phyloP scores from a whole-genome alignment of 2,888 invertebrate genomes.

The Linnaemya tessellans region DNA sequence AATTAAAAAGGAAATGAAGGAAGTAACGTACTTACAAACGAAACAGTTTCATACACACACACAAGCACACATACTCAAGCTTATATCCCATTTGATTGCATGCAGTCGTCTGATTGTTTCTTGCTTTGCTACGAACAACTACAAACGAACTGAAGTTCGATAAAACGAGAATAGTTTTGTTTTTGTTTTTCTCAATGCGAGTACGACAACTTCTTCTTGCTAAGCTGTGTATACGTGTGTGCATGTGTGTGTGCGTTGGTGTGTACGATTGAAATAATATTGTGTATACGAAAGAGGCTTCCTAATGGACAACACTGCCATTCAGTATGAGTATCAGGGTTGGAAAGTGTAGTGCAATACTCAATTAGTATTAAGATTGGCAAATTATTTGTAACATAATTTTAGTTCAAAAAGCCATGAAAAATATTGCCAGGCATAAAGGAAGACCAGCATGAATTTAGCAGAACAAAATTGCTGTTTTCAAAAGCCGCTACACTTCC shows the following conservation, averaged over 20 bases:
- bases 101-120: slow-evolving; percentile 18
- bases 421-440: too few species aligned
- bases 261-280: slow-evolving; percentile 35
- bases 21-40: slow-evolving; percentile 60
- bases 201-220: background rate
- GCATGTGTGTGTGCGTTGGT: background rate
- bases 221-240: background rate
- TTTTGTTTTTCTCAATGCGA: slow-evolving; percentile 29
- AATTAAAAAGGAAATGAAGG: slow-evolving; percentile 48
- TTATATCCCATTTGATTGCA: slow-evolving; percentile 37
- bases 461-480: too few species aligned
- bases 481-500: too few species aligned
- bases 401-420: too few species aligned
- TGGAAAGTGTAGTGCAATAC: background rate
- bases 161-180: slow-evolving; percentile 42
- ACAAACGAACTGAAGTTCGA: slow-evolving; percentile 15
- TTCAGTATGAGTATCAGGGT: background rate
- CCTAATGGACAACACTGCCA: background rate
- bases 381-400: too few species aligned
- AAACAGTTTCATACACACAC: slow-evolving; percentile 13
- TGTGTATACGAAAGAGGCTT: slow-evolving; percentile 51
- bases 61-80: background rate
- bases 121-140: background rate
- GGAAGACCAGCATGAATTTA: too few species aligned
- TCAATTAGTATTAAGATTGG: too few species aligned